Evolutionary conservation across 2,113 vertebrate genomes (phyloP).

Genomic region (Phalacrocorax brasilianus): DNA sequence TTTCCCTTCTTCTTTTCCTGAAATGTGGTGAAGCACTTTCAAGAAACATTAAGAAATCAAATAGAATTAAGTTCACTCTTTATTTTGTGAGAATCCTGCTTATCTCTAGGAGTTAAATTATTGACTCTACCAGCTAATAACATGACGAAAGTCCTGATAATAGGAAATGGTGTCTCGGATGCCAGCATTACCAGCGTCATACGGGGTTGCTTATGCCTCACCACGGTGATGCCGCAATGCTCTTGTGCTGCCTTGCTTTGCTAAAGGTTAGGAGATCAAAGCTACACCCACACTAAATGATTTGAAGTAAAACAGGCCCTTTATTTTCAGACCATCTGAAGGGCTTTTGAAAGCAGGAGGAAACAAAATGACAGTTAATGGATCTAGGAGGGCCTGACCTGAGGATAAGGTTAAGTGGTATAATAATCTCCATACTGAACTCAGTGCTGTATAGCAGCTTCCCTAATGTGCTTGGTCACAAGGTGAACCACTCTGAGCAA

Average conservation of each 20-base stretch:
- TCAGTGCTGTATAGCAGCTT: not conserved
- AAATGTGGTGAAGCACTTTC: not conserved
- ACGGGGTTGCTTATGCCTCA: not conserved
- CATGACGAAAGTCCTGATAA: accelerated
- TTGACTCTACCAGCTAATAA: not conserved
- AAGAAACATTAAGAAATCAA: not conserved
- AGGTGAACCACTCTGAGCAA: not conserved
- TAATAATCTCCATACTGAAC: not conserved
- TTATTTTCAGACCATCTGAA: conserved; percentile 22
- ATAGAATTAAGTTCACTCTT: not conserved
- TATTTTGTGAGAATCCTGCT: not conserved
- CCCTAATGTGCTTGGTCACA: not conserved
- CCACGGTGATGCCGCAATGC: accelerated
- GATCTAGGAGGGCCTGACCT: conserved; percentile 1
- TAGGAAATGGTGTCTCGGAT: not conserved
- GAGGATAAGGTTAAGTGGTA: conserved; percentile 25
- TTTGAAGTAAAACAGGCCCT: conserved; percentile 1
- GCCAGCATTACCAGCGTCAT: not conserved
- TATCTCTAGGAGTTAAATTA: not conserved
- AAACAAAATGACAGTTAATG: conserved; percentile 37
- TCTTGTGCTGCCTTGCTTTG: not conserved
- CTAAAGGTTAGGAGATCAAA: not conserved
- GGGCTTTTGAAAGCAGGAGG: conserved; percentile 20
- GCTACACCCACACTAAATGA: not conserved
- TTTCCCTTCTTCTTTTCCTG: not conserved